Evolutionary conservation across 2,113 vertebrate species (phyloP).

Genomic region (Lepisosteus oculatus): DNA sequence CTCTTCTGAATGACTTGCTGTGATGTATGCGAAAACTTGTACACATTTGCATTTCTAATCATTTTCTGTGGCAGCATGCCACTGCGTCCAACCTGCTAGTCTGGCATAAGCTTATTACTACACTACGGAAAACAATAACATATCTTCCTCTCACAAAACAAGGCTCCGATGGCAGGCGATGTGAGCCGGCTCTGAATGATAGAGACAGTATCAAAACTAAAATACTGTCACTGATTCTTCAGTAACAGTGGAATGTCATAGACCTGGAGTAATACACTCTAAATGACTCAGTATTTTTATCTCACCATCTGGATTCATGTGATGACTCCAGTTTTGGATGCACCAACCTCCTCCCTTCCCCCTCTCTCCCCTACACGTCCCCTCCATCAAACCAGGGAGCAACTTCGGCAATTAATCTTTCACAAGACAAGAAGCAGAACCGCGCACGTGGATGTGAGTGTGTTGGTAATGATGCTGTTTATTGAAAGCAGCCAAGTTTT

Average conservation of each 20-base stretch:
- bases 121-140: slow-evolving; percentile 45
- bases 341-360: not conserved
- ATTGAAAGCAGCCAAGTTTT: too few relatives aligned
- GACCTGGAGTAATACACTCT: slow-evolving; percentile 16
- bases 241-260: slow-evolving; percentile 11
- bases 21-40: not conserved
- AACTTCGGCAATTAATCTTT: slow-evolving; percentile 14
- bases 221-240: slow-evolving; percentile 26
- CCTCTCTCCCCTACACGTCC: too few relatives aligned
- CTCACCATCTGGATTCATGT: slow-evolving; percentile 7
- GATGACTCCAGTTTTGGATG: not conserved
- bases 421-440: not conserved
- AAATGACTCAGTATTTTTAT: slow-evolving; percentile 16
- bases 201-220: slow-evolving; percentile 43
- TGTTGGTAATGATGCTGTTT: not conserved
- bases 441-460: not conserved
- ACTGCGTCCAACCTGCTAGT: slow-evolving; percentile 43
- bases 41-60: slow-evolving; percentile 11
- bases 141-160: slow-evolving; percentile 7
- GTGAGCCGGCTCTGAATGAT: slow-evolving; percentile 32
- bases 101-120: slow-evolving; percentile 32
- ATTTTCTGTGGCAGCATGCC: slow-evolving; percentile 41
- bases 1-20: not conserved
- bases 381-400: not conserved
- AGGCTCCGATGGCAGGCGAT: slow-evolving; percentile 16